Percentiles rank a stretch among this genome's conserved stretches.
Conservation (phyloP, 2,113 vertebrate genomes). For the Sminthopsis crassicaudata region DNA sequence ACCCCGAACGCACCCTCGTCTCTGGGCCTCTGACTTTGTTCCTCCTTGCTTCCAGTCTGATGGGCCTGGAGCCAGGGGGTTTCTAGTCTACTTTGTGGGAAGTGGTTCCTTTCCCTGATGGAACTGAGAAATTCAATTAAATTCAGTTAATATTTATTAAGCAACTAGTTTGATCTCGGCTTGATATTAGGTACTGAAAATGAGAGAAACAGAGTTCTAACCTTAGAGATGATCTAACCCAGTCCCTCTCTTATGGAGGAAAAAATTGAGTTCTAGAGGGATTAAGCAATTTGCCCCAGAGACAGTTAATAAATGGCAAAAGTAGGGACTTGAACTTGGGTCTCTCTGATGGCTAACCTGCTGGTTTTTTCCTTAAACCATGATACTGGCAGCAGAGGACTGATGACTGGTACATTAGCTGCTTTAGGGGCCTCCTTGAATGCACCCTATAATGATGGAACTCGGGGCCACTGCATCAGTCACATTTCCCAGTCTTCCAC, state of each 20-base stretch:
- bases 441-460: neutral
- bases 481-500: neutral
- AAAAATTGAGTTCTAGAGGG: neutral
- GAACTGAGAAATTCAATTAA: neutral
- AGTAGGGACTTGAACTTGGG: neutral
- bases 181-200: neutral
- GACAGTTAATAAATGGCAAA: neutral
- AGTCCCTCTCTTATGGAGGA: neutral
- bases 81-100: neutral
- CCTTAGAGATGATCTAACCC: neutral
- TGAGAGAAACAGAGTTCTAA: neutral
- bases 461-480: too few relatives aligned
- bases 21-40: neutral
- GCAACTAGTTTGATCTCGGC: neutral
- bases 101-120: neutral
- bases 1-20: neutral
- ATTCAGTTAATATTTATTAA: neutral
- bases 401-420: too few relatives aligned
- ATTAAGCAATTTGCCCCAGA: neutral
- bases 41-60: neutral
- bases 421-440: neutral
- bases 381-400: neutral
- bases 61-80: neutral
- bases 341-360: neutral
- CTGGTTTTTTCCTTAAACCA: neutral